A percentile compares a stretch with the other conserved stretches of the same genome.
These are phyloP conservation scores for Operophtera brumata DNA, from an alignment of 2,888 invertebrate genomes.

Conservation along the genomic window DNA sequence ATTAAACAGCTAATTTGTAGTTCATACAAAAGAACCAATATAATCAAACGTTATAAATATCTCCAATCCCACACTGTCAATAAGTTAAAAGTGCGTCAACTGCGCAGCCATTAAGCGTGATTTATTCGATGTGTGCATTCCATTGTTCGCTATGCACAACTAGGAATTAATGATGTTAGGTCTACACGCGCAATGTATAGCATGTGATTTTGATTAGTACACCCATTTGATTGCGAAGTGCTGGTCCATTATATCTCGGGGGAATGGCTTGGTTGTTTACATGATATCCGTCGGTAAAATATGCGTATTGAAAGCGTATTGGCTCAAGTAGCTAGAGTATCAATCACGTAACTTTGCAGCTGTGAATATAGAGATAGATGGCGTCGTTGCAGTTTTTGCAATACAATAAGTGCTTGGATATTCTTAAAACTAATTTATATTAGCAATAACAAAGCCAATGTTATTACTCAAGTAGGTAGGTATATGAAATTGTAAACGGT, in stretches of 20 bases:
- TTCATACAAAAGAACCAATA: slow-evolving; percentile 24
- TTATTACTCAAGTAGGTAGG: neutral
- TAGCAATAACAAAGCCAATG: neutral
- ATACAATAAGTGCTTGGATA: too few species aligned
- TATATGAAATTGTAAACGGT: slow-evolving; percentile 12
- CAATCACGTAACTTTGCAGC: neutral
- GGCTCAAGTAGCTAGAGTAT: neutral
- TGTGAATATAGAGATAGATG: neutral
- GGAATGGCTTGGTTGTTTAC: slow-evolving; percentile 34
- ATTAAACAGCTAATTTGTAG: slow-evolving; percentile 18
- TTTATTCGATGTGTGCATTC: slow-evolving; percentile 55
- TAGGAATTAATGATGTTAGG: slow-evolving; percentile 39
- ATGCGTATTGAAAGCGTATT: slow-evolving; percentile 22
- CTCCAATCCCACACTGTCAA: slow-evolving; percentile 46
- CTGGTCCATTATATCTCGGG: slow-evolving; percentile 44
- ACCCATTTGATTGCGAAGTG: slow-evolving; percentile 48
- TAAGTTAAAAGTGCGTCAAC: slow-evolving; percentile 61
- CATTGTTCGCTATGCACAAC: slow-evolving; percentile 58
- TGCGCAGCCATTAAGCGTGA: slow-evolving; percentile 55
- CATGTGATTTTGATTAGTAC: slow-evolving; percentile 50
- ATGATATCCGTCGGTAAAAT: slow-evolving; percentile 33
- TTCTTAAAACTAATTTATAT: neutral
- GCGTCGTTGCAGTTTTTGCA: too few species aligned
- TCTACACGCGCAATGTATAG: slow-evolving; percentile 52
- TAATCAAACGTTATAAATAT: slow-evolving; percentile 37